Percentiles rank a stretch among this genome's conserved stretches.
Evolutionary conservation across 2,888 invertebrate species (phyloP).

Genomic region (Noctuana brunneofusca): DNA sequence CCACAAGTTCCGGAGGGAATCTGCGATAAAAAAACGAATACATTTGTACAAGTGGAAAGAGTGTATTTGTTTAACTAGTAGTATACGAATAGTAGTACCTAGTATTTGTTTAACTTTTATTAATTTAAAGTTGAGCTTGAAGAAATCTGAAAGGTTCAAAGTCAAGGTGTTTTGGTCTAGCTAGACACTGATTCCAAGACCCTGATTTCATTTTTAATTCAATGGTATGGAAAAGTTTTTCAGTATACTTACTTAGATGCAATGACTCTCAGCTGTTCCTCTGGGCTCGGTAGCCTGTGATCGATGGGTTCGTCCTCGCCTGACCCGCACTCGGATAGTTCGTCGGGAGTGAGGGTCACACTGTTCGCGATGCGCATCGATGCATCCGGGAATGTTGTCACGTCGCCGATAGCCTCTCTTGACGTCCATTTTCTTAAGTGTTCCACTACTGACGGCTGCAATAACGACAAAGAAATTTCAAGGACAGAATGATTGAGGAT

Average conservation of each 20-base stretch:
- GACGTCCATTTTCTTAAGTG: constrained; percentile 94
- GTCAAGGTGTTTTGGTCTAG: too few relatives aligned
- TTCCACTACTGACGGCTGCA: constrained; percentile 90
- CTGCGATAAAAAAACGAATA: constrained; percentile 62
- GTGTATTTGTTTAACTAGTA: too few relatives aligned
- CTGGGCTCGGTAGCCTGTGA: constrained; percentile 93
- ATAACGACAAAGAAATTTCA: neutral
- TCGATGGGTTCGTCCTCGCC: constrained; percentile 89
- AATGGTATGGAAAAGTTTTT: constrained; percentile 48
- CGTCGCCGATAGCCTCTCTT: constrained; percentile 90
- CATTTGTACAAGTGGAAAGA: neutral
- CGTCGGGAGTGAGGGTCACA: constrained; percentile 75
- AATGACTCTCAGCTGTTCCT: constrained; percentile 92
- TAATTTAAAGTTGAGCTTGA: too few relatives aligned
- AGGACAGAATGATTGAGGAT: constrained; percentile 39
- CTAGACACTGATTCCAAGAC: too few relatives aligned
- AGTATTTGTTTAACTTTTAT: too few relatives aligned
- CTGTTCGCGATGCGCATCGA: constrained; percentile 86
- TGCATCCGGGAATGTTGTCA: constrained; percentile 91
- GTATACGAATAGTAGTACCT: too few relatives aligned
- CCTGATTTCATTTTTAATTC: too few relatives aligned
- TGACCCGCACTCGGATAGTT: constrained; percentile 80
- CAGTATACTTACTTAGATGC: constrained; percentile 89
- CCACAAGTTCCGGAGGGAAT: constrained; percentile 93
- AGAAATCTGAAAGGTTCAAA: too few relatives aligned